Evolutionary conservation across 2,113 vertebrate species (phyloP).

Genomic region (Ondatra zibethicus): DNA sequence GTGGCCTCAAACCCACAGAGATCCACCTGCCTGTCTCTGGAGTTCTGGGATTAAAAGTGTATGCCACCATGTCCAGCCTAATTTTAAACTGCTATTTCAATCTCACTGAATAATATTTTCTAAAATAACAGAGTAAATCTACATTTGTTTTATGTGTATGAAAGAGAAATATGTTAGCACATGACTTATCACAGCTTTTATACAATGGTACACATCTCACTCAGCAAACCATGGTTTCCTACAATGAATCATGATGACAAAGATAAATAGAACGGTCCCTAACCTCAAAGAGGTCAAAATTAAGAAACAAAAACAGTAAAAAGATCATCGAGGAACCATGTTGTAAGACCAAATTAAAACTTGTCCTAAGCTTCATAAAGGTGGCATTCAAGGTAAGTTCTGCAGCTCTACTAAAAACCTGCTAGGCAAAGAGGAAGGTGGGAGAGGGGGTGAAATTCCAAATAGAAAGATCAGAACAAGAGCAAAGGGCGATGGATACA

Average conservation of each 20-base stretch:
- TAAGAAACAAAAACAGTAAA: constrained; percentile 19
- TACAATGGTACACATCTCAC: background rate
- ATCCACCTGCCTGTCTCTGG: background rate
- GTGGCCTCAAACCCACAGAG: background rate
- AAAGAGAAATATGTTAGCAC: constrained; percentile 37
- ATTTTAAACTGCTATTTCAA: constrained; percentile 24
- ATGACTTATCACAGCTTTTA: background rate
- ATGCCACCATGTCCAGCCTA: background rate
- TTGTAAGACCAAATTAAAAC: background rate
- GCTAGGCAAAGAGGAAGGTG: background rate
- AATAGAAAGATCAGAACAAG: background rate
- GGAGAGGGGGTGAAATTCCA: background rate
- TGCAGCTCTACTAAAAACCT: constrained; percentile 29
- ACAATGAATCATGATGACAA: background rate
- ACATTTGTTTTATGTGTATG: constrained; percentile 17
- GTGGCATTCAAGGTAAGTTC: background rate
- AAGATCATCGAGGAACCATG: constrained; percentile 36
- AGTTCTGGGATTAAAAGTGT: too few relatives aligned
- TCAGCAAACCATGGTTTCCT: constrained; percentile 22
- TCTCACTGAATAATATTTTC: constrained; percentile 51
- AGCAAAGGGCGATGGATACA: background rate
- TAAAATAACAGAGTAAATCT: constrained; percentile 22
- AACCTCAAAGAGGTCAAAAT: constrained; percentile 32
- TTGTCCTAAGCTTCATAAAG: constrained; percentile 25
- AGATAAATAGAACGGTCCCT: constrained; percentile 32